phyloP scores from a whole-genome alignment of 2,888 invertebrate species.

The Acleris laterana region DNA sequence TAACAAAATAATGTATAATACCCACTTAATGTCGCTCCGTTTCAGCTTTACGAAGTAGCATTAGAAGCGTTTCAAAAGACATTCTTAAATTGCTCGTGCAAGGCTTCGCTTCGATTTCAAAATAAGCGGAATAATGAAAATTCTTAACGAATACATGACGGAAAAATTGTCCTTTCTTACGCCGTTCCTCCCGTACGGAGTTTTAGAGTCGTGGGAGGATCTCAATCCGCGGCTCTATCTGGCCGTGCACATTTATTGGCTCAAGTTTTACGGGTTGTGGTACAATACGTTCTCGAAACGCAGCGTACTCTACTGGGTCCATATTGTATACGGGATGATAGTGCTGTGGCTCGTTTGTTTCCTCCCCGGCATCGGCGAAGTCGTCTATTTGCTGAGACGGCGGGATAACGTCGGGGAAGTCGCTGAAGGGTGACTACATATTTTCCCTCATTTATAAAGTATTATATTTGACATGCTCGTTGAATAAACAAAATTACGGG shows the following conservation, averaged over 20 bases:
- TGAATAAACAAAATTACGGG: constrained; percentile 42
- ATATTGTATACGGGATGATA: constrained; percentile 61
- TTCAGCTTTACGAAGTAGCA: constrained; percentile 55
- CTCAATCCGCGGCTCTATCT: constrained; percentile 73
- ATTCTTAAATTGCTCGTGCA: constrained; percentile 61
- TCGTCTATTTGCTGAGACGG: constrained; percentile 88
- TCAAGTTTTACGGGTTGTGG: constrained; percentile 81
- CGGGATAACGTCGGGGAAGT: constrained; percentile 86
- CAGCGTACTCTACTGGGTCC: constrained; percentile 65
- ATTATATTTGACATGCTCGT: constrained; percentile 50
- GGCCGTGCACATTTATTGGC: constrained; percentile 78
- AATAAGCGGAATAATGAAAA: constrained; percentile 53
- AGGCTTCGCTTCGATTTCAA: constrained; percentile 48
- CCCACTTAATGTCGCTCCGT: constrained; percentile 60
- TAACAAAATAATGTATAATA: constrained; percentile 64
- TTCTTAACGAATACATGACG: constrained; percentile 55
- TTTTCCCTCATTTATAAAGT: constrained; percentile 45
- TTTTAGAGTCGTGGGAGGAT: constrained; percentile 70
- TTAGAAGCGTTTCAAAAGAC: constrained; percentile 58
- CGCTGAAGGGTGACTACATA: constrained; percentile 70
- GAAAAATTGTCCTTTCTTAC: constrained; percentile 53
- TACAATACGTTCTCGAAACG: constrained; percentile 64
- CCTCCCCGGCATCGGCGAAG: constrained; percentile 83
- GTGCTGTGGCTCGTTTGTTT: constrained; percentile 78
- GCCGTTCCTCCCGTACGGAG: constrained; percentile 68